Evolutionary conservation across 2,888 invertebrate species (phyloP).

Genomic region (Dexiosoma caninum): DNA sequence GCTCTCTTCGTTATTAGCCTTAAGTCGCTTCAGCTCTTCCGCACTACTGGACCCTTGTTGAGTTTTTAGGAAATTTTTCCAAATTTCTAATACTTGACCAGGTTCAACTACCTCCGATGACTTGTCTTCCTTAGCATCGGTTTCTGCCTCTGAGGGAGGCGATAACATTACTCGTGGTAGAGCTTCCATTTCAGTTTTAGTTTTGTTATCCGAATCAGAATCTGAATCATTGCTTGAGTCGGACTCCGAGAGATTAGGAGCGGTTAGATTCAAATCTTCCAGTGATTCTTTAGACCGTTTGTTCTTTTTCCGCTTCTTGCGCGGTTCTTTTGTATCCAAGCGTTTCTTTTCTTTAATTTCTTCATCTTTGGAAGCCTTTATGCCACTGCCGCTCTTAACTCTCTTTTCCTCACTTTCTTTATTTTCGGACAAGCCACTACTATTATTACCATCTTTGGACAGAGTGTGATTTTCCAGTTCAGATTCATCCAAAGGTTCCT

Average conservation of each 20-base stretch:
- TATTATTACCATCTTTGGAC: neutral
- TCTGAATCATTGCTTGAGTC: slow-evolving; percentile 84
- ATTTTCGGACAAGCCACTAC: neutral
- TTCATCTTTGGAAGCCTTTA: slow-evolving; percentile 11
- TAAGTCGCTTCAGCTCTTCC: slow-evolving; percentile 49
- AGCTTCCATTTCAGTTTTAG: slow-evolving; percentile 66
- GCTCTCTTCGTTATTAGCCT: slow-evolving; percentile 57
- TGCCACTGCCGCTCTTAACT: neutral
- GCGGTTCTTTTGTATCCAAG: slow-evolving; percentile 61
- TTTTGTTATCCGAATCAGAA: slow-evolving; percentile 68
- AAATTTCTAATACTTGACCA: slow-evolving; percentile 71
- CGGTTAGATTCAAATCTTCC: slow-evolving; percentile 86
- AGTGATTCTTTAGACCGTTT: slow-evolving; percentile 74
- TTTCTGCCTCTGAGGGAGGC: slow-evolving; percentile 74
- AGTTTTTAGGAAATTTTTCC: slow-evolving; percentile 73
- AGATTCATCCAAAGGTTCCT: slow-evolving; percentile 45
- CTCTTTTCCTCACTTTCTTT: slow-evolving; percentile 31
- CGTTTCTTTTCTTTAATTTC: slow-evolving; percentile 25
- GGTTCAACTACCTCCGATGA: slow-evolving; percentile 30
- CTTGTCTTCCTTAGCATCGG: slow-evolving; percentile 64
- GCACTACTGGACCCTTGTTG: slow-evolving; percentile 66
- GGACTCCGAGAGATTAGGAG: slow-evolving; percentile 90
- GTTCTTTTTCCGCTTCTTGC: slow-evolving; percentile 75
- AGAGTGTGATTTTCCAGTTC: slow-evolving; percentile 16
- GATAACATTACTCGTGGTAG: slow-evolving; percentile 75